Base-by-base conservation (phyloP, 2,797 vertebrate species). In the Enteromius viviparus region DNA sequence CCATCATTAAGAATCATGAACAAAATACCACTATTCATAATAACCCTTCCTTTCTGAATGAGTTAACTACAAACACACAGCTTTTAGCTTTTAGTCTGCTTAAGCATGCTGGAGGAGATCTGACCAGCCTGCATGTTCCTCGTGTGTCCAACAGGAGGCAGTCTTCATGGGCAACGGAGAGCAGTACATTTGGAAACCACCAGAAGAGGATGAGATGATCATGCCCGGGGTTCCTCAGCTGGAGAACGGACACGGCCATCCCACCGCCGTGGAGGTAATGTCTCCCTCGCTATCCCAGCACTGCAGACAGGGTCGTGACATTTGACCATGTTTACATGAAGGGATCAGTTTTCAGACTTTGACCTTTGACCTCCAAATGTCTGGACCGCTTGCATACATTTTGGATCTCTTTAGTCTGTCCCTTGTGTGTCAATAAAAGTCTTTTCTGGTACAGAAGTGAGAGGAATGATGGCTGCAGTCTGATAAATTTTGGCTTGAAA, bases 161-260 rank as follows among this genome's bases (percentile, higher is more conserved):
- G 94, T 95, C 90, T 95, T 95, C 88, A 95, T 95, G 93, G 94
- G 94, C 60, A 95, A 95, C 0, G 95, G 94, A 47, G 94, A 95
- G 90, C 94, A 95, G 90, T 95, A 95, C 89, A 95, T 95, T 86
- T 95, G 95, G 95, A 95, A 95, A 87, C 94, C 95, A 88, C 95
- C 95, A 1, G 95, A 95, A 89, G 94, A 95, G 0, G 94, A 93
- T 3, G 94, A 95, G 51, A 72, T 93, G 89, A 37, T 68, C 21
- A 51, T 91, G 90, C 89, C 92, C 66, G 92, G 91, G 40, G 93
- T 89, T 1, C 87, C 83, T 66, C 89, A 84, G 2, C 86, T 88
- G 49, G 94, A 95, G 70, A 93, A 90, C 1, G 89, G 87, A 78
- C 92, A 93, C 86, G 91, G 89, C 37, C 92, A 90, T 84, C 90